These are phyloP conservation scores for Plectrocnemia conspersa DNA, from an alignment of 1,140 invertebrate genomes.

Conservation along the genomic window DNA sequence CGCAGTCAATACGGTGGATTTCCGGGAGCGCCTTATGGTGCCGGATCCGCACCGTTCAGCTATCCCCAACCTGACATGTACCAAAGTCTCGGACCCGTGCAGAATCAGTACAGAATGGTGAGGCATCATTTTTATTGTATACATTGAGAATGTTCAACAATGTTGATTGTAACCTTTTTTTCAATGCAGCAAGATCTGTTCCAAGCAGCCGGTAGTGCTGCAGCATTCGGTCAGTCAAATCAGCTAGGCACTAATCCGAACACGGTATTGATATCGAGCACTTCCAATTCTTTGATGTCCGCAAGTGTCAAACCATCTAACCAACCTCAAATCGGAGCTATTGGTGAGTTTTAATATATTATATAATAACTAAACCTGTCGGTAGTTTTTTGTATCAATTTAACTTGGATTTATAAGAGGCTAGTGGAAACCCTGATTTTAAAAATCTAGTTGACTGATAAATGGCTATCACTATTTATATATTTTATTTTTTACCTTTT, in stretches of 20 bases:
- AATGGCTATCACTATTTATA: too few relatives aligned
- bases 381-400: too few relatives aligned
- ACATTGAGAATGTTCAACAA: slow-evolving; percentile 12
- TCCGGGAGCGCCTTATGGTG: slow-evolving; percentile 48
- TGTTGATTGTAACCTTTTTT: not conserved
- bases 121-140: slow-evolving; percentile 39
- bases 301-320: slow-evolving; percentile 80
- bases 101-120: slow-evolving; percentile 70
- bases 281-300: slow-evolving; percentile 84
- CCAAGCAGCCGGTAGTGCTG: slow-evolving; percentile 53
- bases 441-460: too few relatives aligned
- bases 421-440: too few relatives aligned
- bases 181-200: slow-evolving; percentile 31
- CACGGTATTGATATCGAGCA: slow-evolving; percentile 83
- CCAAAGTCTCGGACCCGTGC: slow-evolving; percentile 67
- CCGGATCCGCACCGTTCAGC: slow-evolving; percentile 50
- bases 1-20: slow-evolving; percentile 49
- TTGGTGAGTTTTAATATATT: slow-evolving; percentile 52
- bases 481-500: too few relatives aligned
- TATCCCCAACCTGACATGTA: slow-evolving; percentile 72
- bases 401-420: too few relatives aligned
- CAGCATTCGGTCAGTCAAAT: slow-evolving; percentile 69
- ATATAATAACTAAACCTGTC: too few relatives aligned
- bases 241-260: slow-evolving; percentile 79
- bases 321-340: slow-evolving; percentile 71